Percentiles rank a stretch among this genome's conserved stretches.
phyloP scores from a whole-genome alignment of 2,888 invertebrate genomes.

The Julus scandinavius region DNA sequence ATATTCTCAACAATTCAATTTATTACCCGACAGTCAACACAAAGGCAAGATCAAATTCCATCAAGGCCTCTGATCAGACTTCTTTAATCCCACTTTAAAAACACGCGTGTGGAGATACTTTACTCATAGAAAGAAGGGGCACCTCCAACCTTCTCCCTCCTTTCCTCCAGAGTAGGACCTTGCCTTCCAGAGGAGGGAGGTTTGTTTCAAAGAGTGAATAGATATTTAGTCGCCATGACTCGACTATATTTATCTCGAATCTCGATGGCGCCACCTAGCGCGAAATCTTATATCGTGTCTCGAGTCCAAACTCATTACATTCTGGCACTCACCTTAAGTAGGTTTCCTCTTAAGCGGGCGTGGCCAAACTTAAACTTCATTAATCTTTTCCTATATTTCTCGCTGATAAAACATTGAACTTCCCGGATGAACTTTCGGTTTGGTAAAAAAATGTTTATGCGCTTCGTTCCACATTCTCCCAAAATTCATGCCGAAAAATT shows the following conservation, averaged over 20 bases:
- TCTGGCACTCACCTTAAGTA: slow-evolving; percentile 42
- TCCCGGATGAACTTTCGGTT: slow-evolving; percentile 37
- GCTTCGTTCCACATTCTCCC: no score
- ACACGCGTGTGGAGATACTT: no score
- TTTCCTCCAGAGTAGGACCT: no score
- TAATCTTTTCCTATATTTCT: slow-evolving; percentile 42
- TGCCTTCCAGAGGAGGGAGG: not conserved
- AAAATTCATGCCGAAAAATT: no score
- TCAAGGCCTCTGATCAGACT: no score
- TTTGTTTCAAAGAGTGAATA: not conserved
- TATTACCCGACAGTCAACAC: no score
- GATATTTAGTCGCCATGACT: slow-evolving; percentile 30
- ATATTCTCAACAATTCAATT: no score
- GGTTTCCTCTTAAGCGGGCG: slow-evolving; percentile 33
- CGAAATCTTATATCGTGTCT: slow-evolving; percentile 45
- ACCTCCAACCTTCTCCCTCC: no score
- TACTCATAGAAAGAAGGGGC: no score
- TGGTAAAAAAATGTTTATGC: not conserved
- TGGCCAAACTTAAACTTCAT: slow-evolving; percentile 47
- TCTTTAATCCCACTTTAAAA: no score
- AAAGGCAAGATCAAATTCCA: no score
- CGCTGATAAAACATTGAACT: slow-evolving; percentile 49
- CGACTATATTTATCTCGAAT: slow-evolving; percentile 3
- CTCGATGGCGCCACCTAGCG: slow-evolving; percentile 11
- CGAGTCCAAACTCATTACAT: slow-evolving; percentile 35